These are phyloP conservation scores for Drosophila rellima DNA, from an alignment of 2,888 invertebrate species.

Conservation along the genomic window DNA sequence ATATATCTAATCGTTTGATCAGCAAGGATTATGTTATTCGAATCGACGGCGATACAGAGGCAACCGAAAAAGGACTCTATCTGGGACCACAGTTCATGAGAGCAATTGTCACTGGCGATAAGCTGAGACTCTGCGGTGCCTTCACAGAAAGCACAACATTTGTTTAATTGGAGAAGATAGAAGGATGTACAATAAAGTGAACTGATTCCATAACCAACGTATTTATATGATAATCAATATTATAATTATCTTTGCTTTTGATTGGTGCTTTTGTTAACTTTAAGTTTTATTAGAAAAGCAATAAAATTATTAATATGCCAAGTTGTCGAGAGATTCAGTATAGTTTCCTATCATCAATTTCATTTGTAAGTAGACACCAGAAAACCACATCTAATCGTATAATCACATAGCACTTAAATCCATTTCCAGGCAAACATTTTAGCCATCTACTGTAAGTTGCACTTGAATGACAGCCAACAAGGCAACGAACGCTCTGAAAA, in stretches of 20 bases:
- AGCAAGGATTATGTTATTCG: conserved; percentile 87
- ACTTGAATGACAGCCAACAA: conserved; percentile 60
- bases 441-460: conserved; percentile 31
- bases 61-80: conserved; percentile 63
- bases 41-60: conserved; percentile 82
- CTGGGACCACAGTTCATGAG: conserved; percentile 86
- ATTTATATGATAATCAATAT: background rate
- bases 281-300: conserved; percentile 33
- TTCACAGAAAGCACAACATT: conserved; percentile 92
- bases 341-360: background rate
- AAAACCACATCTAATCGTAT: conserved; percentile 45
- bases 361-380: background rate
- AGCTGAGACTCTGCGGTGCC: conserved; percentile 91
- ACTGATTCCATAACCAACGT: conserved; percentile 16
- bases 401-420: conserved; percentile 56
- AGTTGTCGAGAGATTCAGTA: background rate
- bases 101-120: conserved; percentile 89
- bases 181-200: background rate
- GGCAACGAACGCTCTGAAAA: conserved; percentile 41
- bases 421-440: conserved; percentile 37
- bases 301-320: conserved; percentile 21
- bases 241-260: conserved; percentile 2
- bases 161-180: conserved; percentile 56
- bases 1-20: conserved; percentile 68
- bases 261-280: conserved; percentile 42